Evolutionary conservation across 1,140 invertebrate species (phyloP).

Genomic region (Macrotrachela quadricornifera): DNA sequence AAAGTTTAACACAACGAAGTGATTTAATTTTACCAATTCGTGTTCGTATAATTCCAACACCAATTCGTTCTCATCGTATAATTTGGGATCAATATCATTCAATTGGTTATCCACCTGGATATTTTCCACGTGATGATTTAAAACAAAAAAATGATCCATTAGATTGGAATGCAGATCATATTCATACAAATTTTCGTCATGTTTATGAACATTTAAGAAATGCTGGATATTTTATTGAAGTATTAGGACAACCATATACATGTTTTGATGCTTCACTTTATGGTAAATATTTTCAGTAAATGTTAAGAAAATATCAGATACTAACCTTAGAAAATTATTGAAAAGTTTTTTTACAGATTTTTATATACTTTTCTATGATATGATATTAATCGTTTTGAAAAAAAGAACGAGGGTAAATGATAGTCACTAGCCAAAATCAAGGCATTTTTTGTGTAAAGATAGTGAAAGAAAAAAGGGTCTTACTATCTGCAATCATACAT

Average conservation of each 20-base stretch:
- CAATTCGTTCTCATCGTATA: conserved; percentile 52
- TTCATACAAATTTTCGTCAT: conserved; percentile 80
- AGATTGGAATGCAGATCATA: conserved; percentile 48
- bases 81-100: conserved; percentile 94
- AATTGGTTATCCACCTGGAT: conserved; percentile 76
- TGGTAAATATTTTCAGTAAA: conserved; percentile 41
- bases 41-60: conserved; percentile 50
- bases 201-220: conserved; percentile 74
- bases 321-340: too few species aligned
- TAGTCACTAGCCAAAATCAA: too few species aligned
- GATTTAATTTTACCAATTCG: conserved; percentile 49
- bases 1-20: conserved; percentile 39
- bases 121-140: conserved; percentile 80
- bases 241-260: conserved; percentile 60
- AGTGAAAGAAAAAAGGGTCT: too few species aligned
- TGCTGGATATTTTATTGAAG: conserved; percentile 75
- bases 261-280: conserved; percentile 75
- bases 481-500: too few species aligned
- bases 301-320: too few species aligned
- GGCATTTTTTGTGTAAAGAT: too few species aligned
- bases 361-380: too few species aligned
- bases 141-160: conserved; percentile 74
- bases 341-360: too few species aligned
- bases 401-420: too few species aligned
- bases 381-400: too few species aligned